Evolutionary conservation across 2,888 invertebrate species (phyloP).

Genomic region (Epinotia brunnichana): DNA sequence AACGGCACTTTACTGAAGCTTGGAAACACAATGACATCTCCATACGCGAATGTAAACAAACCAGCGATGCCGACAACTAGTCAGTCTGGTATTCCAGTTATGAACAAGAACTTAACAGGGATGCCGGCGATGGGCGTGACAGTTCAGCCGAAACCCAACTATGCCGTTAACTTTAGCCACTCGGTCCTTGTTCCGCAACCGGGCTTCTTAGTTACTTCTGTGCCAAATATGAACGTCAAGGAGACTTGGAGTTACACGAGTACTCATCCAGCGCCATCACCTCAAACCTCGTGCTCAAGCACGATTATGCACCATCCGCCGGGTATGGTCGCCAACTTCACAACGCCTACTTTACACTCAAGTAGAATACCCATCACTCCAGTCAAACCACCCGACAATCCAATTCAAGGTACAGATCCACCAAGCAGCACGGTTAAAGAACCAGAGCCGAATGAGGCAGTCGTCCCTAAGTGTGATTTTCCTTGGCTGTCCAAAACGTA

Average conservation of each 20-base stretch:
- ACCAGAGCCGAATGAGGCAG: slow-evolving; percentile 63
- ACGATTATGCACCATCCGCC: slow-evolving; percentile 72
- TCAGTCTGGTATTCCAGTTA: slow-evolving; percentile 66
- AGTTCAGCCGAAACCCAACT: slow-evolving; percentile 80
- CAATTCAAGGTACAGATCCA: slow-evolving; percentile 78
- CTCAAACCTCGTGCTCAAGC: slow-evolving; percentile 69
- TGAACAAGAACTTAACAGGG: slow-evolving; percentile 77
- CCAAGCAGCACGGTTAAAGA: slow-evolving; percentile 79
- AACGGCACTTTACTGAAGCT: slow-evolving; percentile 81
- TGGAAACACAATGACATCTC: slow-evolving; percentile 68
- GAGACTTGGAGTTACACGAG: slow-evolving; percentile 77
- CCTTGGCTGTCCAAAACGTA: slow-evolving; percentile 80
- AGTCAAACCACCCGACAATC: slow-evolving; percentile 78
- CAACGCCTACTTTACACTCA: slow-evolving; percentile 69
- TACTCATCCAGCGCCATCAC: slow-evolving; percentile 63
- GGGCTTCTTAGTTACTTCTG: slow-evolving; percentile 80
- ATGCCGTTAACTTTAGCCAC: slow-evolving; percentile 80
- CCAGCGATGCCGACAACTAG: slow-evolving; percentile 64
- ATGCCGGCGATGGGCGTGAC: slow-evolving; percentile 78
- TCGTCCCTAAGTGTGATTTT: slow-evolving; percentile 73
- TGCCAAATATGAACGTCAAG: slow-evolving; percentile 81
- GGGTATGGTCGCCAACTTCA: slow-evolving; percentile 68
- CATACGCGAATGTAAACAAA: slow-evolving; percentile 72
- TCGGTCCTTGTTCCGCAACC: slow-evolving; percentile 78
- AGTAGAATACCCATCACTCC: slow-evolving; percentile 80